phyloP scores from a whole-genome alignment of 2,888 invertebrate genomes.

The Linnaemya tessellans region DNA sequence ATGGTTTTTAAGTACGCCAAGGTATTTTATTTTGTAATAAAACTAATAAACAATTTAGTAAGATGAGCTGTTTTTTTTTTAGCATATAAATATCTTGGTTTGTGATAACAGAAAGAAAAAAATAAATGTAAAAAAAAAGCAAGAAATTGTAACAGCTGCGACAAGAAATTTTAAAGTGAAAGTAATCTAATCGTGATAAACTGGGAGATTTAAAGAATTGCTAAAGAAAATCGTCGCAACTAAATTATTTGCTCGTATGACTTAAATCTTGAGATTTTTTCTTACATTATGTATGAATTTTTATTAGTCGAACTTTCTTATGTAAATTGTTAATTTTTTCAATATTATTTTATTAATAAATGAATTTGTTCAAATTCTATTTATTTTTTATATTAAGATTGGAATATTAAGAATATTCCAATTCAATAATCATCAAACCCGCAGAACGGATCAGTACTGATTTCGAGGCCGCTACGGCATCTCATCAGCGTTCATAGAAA shows the following conservation, averaged over 20 bases:
- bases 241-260: background rate
- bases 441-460: no score
- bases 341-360: no score
- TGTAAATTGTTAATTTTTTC: no score
- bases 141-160: conserved; percentile 41
- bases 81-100: conserved; percentile 8
- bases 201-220: background rate
- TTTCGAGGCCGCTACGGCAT: no score
- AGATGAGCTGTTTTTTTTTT: conserved; percentile 32
- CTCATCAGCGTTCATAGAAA: no score
- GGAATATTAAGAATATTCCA: no score
- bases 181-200: conserved; percentile 32
- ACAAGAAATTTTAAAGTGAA: background rate
- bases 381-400: no score
- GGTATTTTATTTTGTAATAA: conserved; percentile 42
- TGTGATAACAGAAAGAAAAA: conserved; percentile 6
- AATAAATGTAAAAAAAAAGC: background rate
- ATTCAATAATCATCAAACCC: no score
- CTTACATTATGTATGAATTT: no score
- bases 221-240: background rate
- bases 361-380: no score
- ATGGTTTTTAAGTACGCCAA: conserved; percentile 52
- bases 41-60: conserved; percentile 60
- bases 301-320: no score
- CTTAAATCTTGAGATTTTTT: background rate